Base-by-base conservation (phyloP, 2,888 invertebrate species). In the Pachycephus smyrnensis region DNA sequence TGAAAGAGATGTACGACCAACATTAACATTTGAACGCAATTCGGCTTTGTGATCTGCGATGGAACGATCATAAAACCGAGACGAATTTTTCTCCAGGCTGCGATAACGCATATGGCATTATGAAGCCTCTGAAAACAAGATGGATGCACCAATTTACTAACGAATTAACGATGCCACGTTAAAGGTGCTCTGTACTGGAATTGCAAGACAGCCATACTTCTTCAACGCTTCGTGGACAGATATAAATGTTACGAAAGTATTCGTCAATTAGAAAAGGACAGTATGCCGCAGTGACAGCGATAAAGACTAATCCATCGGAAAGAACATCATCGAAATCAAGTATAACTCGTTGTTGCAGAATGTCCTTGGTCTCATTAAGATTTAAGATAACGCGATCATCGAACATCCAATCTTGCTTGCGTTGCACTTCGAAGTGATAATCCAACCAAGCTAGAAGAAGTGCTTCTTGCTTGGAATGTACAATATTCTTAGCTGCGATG, bases 1-100 rank as follows among this genome's bases (percentile, higher is more conserved):
- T 93, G 92, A 84, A 93, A 94, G 33, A 95, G 90, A 88, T 93
- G 93, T 40, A 92, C 89, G 0, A 93, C 92, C 73, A 94, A 88
- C 91, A 95, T 93, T 30, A 94, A 79, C 93, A 94, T 94, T 82
- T 94, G 93, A 69, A 95, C 88, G 80, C 92, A 91, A 88, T 93
- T 94, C 0, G 94, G 93, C 33, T 92, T 76, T 1, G 93, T 87
- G 78, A 95, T 93, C 80, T 94, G 93, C 75, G 88, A 89, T 31
- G 94, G 93, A 30, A 86, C 89, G 73, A 95, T 84, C 6, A 93
- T 92, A 85, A 94, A 94, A 82, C 94, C 93, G 4, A 94, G 89
- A 74, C 92, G 92, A 68, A 95, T 89, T 78, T 90, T 86, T 81
- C 92, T 92, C 92, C 95, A 93, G 11, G 93, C 93, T 84, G 93